A percentile compares a stretch with the other conserved stretches of the same genome.
Evolutionary conservation across 2,888 invertebrate species (phyloP).

Genomic region (Alviniconcha strummeri): DNA sequence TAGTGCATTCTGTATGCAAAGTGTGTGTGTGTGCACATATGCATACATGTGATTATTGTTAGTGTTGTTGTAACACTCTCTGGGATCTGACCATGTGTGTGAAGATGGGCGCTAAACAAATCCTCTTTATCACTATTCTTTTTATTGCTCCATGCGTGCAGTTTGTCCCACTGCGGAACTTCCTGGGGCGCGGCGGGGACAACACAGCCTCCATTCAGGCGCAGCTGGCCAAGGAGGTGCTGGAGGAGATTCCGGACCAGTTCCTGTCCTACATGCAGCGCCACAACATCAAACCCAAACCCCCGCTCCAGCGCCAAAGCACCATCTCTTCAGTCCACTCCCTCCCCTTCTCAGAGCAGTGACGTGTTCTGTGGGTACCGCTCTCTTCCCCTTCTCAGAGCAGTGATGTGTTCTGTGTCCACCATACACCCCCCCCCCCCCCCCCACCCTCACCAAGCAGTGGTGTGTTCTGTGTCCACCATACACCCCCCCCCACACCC

Average conservation of each 20-base stretch:
- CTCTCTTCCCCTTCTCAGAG: neutral
- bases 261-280: slow-evolving; percentile 75
- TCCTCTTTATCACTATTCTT: too few relatives aligned
- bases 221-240: slow-evolving; percentile 77
- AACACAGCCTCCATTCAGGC: slow-evolving; percentile 71
- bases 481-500: slow-evolving; percentile 49
- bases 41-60: too few relatives aligned
- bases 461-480: slow-evolving; percentile 42
- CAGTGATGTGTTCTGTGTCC: slow-evolving; percentile 30
- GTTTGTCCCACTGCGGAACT: slow-evolving; percentile 77
- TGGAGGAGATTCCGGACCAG: slow-evolving; percentile 78
- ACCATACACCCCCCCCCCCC: slow-evolving; percentile 57
- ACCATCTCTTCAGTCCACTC: slow-evolving; percentile 63
- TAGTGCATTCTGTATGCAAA: too few relatives aligned
- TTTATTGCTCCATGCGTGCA: slow-evolving; percentile 54
- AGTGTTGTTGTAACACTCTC: too few relatives aligned
- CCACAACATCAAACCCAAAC: slow-evolving; percentile 74
- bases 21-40: too few relatives aligned
- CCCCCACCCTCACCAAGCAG: neutral
- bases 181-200: slow-evolving; percentile 67
- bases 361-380: neutral
- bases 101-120: too few relatives aligned
- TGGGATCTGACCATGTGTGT: too few relatives aligned
- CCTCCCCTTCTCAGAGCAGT: slow-evolving; percentile 58
- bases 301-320: slow-evolving; percentile 63